Percentiles rank a stretch among this genome's conserved stretches.
Evolutionary conservation across 2,113 vertebrate species (phyloP).

Genomic region (Chaenogobius annularis): DNA sequence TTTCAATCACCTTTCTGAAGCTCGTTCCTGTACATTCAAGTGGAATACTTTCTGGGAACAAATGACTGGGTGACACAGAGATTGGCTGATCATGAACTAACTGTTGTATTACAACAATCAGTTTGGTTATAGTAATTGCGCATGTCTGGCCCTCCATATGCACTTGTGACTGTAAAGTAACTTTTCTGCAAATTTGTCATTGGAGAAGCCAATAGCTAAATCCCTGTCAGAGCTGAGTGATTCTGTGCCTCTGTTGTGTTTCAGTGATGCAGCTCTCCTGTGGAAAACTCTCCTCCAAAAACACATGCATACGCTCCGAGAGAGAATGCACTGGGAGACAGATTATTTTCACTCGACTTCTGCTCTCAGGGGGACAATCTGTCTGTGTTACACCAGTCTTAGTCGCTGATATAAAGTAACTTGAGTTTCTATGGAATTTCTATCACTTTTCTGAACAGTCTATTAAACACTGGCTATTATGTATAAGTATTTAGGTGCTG

Average conservation of each 20-base stretch:
- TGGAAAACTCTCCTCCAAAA: constrained; percentile 40
- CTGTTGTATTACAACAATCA: not conserved
- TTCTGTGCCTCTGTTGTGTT: constrained; percentile 50
- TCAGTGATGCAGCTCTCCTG: constrained; percentile 45
- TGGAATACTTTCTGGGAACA: no score
- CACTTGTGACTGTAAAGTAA: not conserved
- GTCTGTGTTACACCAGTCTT: constrained; percentile 53
- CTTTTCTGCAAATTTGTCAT: constrained; percentile 41
- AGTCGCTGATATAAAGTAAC: constrained; percentile 52
- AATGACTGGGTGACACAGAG: no score
- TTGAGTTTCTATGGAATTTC: constrained; percentile 26
- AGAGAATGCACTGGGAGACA: constrained; percentile 49
- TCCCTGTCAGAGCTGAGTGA: constrained; percentile 51
- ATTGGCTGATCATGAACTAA: not conserved
- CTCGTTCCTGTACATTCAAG: no score
- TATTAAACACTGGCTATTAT: constrained; percentile 54
- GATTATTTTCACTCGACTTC: constrained; percentile 62
- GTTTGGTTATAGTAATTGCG: not conserved
- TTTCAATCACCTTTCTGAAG: no score
- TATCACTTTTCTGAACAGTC: constrained; percentile 27
- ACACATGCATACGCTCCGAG: constrained; percentile 29
- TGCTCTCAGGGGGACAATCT: constrained; percentile 55
- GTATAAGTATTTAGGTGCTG: constrained; percentile 40
- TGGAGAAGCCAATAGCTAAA: constrained; percentile 37
- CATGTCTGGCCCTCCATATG: constrained; percentile 13